These are phyloP conservation scores for Drosophila leontia DNA, from an alignment of 1,140 invertebrate species.

Conservation along the genomic window DNA sequence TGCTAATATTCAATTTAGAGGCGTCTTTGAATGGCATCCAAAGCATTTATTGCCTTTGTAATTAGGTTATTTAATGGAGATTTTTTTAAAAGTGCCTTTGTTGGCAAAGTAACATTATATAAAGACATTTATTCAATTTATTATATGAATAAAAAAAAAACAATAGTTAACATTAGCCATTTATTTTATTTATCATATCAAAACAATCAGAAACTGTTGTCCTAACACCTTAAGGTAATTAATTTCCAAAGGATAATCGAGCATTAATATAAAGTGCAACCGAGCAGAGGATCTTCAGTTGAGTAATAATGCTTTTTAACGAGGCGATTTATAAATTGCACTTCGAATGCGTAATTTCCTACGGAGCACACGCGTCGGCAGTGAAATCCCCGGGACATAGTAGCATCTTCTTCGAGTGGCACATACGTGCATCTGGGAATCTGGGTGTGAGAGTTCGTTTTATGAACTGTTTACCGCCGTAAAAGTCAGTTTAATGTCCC, in stretches of 20 bases:
- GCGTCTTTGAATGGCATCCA: constrained; percentile 1
- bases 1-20: constrained; percentile 23
- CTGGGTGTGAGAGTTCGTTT: constrained; percentile 47
- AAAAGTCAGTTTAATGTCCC: constrained; percentile 80
- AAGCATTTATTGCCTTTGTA: constrained; percentile 6
- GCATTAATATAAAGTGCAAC: not conserved
- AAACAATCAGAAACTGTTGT: not conserved
- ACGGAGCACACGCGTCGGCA: constrained; percentile 28
- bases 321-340: constrained; percentile 7
- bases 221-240: not conserved
- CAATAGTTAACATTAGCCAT: too few species aligned
- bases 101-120: not conserved
- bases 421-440: constrained; percentile 38
- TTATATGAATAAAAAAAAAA: not conserved
- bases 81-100: not conserved
- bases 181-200: not conserved
- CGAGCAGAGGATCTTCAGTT: too few species aligned
- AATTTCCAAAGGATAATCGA: not conserved
- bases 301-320: constrained; percentile 3
- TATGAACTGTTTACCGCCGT: constrained; percentile 81
- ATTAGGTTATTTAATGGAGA: constrained; percentile 6
- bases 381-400: constrained; percentile 28
- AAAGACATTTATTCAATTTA: not conserved
- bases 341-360: constrained; percentile 21
- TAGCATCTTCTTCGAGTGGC: constrained; percentile 45